Evolutionary conservation across 2,888 invertebrate species (phyloP).

Genomic region (Caenorhabditis becei): DNA sequence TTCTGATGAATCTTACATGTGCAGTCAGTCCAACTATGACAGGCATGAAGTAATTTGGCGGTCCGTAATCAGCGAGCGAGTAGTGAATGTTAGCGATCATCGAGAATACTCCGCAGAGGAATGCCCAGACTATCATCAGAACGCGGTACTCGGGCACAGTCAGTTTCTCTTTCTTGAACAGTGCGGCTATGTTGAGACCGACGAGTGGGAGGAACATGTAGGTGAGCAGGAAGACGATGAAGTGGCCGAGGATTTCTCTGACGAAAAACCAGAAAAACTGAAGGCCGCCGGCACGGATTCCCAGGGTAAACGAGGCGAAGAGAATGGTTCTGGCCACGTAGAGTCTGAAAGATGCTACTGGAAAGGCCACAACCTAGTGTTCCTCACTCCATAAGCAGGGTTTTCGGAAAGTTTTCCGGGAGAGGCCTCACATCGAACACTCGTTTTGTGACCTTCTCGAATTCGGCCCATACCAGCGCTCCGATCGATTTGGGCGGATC

Average conservation of each 20-base stretch:
- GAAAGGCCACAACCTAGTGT: not conserved
- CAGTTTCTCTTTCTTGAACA: conserved; percentile 53
- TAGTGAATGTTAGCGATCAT: conserved; percentile 61
- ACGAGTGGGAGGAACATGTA: conserved; percentile 55
- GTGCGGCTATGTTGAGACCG: conserved; percentile 40
- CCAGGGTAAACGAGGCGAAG: conserved; percentile 58
- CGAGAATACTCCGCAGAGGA: conserved; percentile 61
- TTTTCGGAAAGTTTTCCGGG: conserved; percentile 55
- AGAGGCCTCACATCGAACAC: conserved; percentile 59
- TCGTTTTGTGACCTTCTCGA: conserved; percentile 31
- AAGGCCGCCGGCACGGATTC: conserved; percentile 49
- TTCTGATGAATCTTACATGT: conserved; percentile 26
- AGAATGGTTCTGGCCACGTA: conserved; percentile 57
- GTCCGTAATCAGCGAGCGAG: conserved; percentile 44
- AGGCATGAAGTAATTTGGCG: conserved; percentile 69
- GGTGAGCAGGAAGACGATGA: conserved; percentile 47
- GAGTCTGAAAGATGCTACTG: conserved; percentile 22
- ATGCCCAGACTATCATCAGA: conserved; percentile 62
- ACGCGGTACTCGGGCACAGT: conserved; percentile 55
- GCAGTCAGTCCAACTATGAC: conserved; percentile 66
- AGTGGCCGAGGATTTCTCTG: conserved; percentile 40
- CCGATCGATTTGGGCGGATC: conserved; percentile 45
- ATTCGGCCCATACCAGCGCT: conserved; percentile 36
- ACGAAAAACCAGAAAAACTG: conserved; percentile 23
- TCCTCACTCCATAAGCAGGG: conserved; percentile 41